A percentile compares a stretch with the other conserved stretches of the same genome.
Evolutionary conservation across 2,797 vertebrate species (phyloP).

Genomic region (Sebastes taczanowskii): DNA sequence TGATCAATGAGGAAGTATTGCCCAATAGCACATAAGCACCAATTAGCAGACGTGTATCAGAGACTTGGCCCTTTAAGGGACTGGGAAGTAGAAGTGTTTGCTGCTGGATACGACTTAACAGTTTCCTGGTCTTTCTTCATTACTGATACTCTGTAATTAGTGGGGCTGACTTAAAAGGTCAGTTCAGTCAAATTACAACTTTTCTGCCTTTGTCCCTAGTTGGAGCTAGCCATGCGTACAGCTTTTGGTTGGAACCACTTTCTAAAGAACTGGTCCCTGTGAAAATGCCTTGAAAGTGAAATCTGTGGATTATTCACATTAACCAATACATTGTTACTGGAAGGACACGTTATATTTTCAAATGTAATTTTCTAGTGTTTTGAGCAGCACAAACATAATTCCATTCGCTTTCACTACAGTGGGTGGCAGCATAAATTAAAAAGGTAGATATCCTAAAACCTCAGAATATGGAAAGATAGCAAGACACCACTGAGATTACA

Average conservation of each 20-base stretch:
- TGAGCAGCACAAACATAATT: not conserved
- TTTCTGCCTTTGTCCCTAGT: not conserved
- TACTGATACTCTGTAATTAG: constrained; percentile 20
- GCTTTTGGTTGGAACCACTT: not conserved
- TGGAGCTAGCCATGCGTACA: not conserved
- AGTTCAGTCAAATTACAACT: not conserved
- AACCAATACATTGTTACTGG: not conserved
- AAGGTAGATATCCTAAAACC: not conserved
- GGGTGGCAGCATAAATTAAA: not conserved
- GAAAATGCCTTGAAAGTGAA: not conserved
- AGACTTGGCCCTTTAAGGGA: constrained; percentile 2
- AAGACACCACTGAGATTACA: not conserved
- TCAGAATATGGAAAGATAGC: not conserved
- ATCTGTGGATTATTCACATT: not conserved
- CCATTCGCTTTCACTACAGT: not conserved
- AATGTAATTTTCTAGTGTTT: not conserved
- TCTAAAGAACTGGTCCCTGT: not conserved
- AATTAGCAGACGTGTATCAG: constrained; percentile 43
- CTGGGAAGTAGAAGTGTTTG: constrained; percentile 5
- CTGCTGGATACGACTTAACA: constrained; percentile 6
- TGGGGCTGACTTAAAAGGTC: not conserved
- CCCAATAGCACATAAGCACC: constrained; percentile 18
- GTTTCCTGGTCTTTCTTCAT: not conserved
- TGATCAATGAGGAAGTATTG: constrained; percentile 30
- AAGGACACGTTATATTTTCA: not conserved